Evolutionary conservation across 37 sponge, comb jelly and placozoan species (phyloP).

Genomic region (Tethya wilhelma): DNA sequence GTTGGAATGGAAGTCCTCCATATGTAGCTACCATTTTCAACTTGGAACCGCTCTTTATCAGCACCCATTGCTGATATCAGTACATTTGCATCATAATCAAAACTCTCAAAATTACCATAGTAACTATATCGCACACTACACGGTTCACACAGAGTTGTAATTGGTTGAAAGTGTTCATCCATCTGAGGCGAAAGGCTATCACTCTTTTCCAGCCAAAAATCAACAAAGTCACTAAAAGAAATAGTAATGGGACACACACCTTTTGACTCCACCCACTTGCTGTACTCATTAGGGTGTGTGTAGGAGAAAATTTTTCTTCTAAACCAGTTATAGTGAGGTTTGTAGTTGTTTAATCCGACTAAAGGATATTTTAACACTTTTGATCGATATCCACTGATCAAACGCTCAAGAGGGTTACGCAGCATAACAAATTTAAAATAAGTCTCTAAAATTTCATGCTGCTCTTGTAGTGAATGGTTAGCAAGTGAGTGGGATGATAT

Average conservation of each 20-base stretch:
- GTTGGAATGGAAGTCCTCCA: too few species aligned
- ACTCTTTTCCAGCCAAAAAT: constrained; percentile 1
- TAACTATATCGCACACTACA: constrained; percentile 36
- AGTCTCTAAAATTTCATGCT: neutral
- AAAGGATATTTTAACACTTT: constrained; percentile 15
- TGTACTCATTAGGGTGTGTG: constrained; percentile 20
- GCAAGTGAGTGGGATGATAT: neutral
- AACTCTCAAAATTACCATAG: constrained; percentile 40
- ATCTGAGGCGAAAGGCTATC: neutral
- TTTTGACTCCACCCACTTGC: neutral
- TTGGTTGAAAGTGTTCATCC: constrained; percentile 38
- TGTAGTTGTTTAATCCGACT: neutral
- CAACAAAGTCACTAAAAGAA: constrained; percentile 32
- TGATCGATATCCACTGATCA: constrained; percentile 31
- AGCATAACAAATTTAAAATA: constrained; percentile 48
- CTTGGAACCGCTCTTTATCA: neutral
- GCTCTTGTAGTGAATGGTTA: too few species aligned
- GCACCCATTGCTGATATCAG: constrained; percentile 1
- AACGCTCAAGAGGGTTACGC: constrained; percentile 35
- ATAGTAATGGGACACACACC: neutral
- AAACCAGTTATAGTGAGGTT: constrained; percentile 40
- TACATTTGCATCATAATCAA: constrained; percentile 24
- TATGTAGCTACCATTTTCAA: neutral
- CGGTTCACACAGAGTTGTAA: constrained; percentile 24
- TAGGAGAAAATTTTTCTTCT: constrained; percentile 3